Evolutionary conservation across 2,113 vertebrate species (phyloP).

Genomic region (Myiopsitta monachus): DNA sequence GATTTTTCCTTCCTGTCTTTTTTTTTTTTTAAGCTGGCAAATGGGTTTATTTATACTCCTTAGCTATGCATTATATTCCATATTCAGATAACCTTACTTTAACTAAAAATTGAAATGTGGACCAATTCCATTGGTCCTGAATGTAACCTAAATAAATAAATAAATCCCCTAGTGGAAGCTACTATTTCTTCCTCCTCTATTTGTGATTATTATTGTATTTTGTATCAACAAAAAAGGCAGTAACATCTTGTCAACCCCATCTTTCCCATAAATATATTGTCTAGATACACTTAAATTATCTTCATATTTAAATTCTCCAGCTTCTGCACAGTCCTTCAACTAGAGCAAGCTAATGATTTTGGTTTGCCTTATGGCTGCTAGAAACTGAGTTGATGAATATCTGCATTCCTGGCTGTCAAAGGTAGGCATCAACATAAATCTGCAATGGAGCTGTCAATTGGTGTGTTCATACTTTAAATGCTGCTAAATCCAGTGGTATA

Average conservation of each 20-base stretch:
- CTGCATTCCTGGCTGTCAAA: neutral
- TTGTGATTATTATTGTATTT: neutral
- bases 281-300: neutral
- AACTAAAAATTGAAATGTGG: neutral
- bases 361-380: neutral
- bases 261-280: neutral
- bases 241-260: neutral
- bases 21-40: neutral
- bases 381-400: neutral
- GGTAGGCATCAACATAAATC: neutral
- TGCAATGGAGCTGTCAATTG: neutral
- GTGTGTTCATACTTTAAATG: neutral
- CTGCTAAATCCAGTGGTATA: neutral
- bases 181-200: neutral
- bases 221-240: neutral
- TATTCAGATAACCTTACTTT: neutral
- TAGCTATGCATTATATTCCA: neutral
- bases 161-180: neutral
- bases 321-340: neutral
- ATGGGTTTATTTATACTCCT: neutral
- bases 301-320: neutral
- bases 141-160: neutral
- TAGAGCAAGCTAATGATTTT: neutral
- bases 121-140: neutral
- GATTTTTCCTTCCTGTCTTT: neutral